Conservation (phyloP, 2,888 invertebrate species). For the Dicycla oo region DNA sequence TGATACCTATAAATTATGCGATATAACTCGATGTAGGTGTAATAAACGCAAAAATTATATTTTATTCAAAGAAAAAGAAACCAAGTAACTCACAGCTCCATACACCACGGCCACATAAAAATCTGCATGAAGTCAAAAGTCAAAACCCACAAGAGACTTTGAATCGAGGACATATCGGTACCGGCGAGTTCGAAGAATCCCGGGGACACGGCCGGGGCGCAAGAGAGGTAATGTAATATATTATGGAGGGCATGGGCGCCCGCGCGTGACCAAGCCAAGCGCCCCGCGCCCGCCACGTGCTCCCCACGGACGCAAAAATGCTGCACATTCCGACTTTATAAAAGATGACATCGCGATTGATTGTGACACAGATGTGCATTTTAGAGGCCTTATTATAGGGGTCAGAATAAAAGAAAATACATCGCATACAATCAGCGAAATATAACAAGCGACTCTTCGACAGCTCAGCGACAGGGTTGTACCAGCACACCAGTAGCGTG, state of each 20-base stretch:
- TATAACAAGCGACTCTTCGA: neutral
- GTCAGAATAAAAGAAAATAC: neutral
- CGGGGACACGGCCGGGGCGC: slow-evolving; percentile 22
- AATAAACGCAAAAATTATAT: neutral
- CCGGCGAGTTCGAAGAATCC: slow-evolving; percentile 55
- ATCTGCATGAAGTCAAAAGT: slow-evolving; percentile 40
- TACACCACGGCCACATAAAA: slow-evolving; percentile 18
- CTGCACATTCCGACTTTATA: slow-evolving; percentile 27
- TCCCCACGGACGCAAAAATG: slow-evolving; percentile 3
- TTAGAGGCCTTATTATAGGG: neutral
- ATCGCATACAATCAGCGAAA: neutral
- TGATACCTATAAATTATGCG: neutral
- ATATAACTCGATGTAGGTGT: no score
- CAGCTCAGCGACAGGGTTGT: neutral
- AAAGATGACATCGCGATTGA: no score
- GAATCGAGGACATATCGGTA: slow-evolving; percentile 54
- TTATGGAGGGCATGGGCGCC: slow-evolving; percentile 52
- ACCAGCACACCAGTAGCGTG: neutral
- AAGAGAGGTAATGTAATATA: slow-evolving; percentile 56
- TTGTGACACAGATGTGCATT: neutral
- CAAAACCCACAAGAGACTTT: slow-evolving; percentile 31
- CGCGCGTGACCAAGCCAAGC: slow-evolving; percentile 53
- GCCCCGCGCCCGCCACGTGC: slow-evolving; percentile 15
- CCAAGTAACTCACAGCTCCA: neutral
- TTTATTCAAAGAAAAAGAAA: neutral